Conservation (phyloP, 2,797 vertebrate species). For the Pipistrellus nathusii region DNA sequence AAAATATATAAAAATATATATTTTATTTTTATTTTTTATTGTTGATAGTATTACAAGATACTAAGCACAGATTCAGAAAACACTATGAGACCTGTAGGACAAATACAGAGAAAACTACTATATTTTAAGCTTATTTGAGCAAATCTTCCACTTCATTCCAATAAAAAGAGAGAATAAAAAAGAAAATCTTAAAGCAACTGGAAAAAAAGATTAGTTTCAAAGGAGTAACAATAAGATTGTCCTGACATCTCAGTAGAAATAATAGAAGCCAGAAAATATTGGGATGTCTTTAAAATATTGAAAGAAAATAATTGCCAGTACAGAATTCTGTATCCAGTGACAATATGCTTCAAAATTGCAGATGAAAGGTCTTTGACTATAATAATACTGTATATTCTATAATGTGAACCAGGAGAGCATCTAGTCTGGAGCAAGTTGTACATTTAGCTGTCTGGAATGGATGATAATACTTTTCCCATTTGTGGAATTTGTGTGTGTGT, state of each 20-base stretch:
- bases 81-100: background rate
- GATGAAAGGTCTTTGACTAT: slow-evolving; percentile 45
- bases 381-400: background rate
- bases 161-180: background rate
- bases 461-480: slow-evolving; percentile 45
- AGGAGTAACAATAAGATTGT: slow-evolving; percentile 30
- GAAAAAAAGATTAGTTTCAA: slow-evolving; percentile 38
- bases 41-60: background rate
- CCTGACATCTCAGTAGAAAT: slow-evolving; percentile 29
- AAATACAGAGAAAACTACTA: slow-evolving; percentile 53
- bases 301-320: slow-evolving; percentile 31
- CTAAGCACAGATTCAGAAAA: slow-evolving; percentile 13
- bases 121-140: slow-evolving; percentile 30
- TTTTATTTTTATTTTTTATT: no score
- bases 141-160: slow-evolving; percentile 24
- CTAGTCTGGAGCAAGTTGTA: background rate
- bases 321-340: slow-evolving; percentile 18
- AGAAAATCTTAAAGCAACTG: slow-evolving; percentile 43
- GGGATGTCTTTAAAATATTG: slow-evolving; percentile 22
- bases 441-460: slow-evolving; percentile 4
- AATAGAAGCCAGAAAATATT: slow-evolving; percentile 38
- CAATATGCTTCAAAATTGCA: slow-evolving; percentile 29
- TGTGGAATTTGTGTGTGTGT: slow-evolving; percentile 62
- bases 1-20: no score
- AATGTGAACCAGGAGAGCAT: slow-evolving; percentile 9